Base-by-base conservation (phyloP, 2,888 invertebrate species). In the Tenthredo notha region DNA sequence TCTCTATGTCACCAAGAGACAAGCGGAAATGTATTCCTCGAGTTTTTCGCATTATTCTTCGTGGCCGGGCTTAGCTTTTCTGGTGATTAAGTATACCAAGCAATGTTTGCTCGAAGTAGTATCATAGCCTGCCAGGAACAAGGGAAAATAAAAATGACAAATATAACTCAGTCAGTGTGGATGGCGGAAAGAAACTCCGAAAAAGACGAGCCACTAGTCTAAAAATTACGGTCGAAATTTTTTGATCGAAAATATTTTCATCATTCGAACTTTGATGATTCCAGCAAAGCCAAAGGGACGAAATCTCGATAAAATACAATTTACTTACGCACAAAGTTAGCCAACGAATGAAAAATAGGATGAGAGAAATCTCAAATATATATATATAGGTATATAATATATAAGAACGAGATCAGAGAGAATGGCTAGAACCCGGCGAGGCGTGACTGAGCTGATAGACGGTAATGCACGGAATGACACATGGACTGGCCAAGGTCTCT, bases 391-490 rank as follows among this genome's bases (percentile, higher is more conserved):
- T 65, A 29, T 12, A 25, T 65, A 21, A 7, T 33, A 70, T 37
- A 37, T n/a, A 37, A 18, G 54, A 43, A 18, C 18, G 65, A 70
- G 83, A 83, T 29, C 47, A 78, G 58, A 80, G 80, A 80, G 77
- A 80, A 61, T 61, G 61, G 87, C 85, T 87, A 50, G 86, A 85
- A 86, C 85, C 84, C 87, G 84, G 86, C 87, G 88, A 88, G 87
- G 87, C 88, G 88, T 87, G 87, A 89, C 88, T 87, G 84, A 89
- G 88, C 89, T 90, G 89, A 91, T 91, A 89, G 90, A 91, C 90
- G 90, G 90, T 90, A 91, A 90, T 90, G 90, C 89, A 84, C 86
- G 86, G 89, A 90, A 90, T 91, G 91, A 91, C 90, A 88, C 90
- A 91, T 90, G 89, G 90, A 89, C 89, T 88, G 89, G 90, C 89